phyloP scores from a whole-genome alignment of 2,113 vertebrate species.

The Lepidothrix coronata region DNA sequence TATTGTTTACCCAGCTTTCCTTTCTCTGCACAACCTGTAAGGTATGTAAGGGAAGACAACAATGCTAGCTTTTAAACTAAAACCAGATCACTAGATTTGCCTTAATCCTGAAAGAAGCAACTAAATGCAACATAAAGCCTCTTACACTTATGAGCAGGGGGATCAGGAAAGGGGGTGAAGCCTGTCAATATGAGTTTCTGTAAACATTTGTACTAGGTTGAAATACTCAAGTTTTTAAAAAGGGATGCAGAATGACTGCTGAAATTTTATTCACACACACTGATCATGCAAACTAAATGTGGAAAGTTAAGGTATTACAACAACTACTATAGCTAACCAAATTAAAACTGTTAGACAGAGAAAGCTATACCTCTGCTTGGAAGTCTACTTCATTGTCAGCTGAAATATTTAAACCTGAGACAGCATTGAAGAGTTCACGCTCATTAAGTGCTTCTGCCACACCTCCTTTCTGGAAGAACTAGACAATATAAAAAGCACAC shows the following conservation, averaged over 20 bases:
- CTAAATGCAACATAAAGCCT: background rate
- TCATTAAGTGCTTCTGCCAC: constrained; percentile 84
- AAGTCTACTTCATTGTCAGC: constrained; percentile 90
- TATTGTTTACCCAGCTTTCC: background rate
- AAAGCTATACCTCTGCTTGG: constrained; percentile 81
- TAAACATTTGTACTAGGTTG: background rate
- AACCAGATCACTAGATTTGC: background rate
- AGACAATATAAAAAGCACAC: background rate
- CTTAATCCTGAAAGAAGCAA: background rate
- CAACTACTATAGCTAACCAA: background rate
- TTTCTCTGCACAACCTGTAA: background rate
- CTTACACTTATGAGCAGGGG: background rate
- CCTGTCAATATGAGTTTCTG: background rate
- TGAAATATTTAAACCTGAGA: constrained; percentile 85
- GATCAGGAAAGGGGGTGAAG: background rate
- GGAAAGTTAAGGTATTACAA: background rate
- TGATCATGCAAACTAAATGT: background rate
- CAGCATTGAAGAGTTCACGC: constrained; percentile 90
- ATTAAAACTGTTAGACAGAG: background rate
- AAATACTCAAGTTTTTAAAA: background rate
- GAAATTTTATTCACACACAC: background rate
- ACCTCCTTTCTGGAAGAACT: constrained; percentile 95
- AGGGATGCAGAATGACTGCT: background rate
- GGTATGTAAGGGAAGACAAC: background rate
- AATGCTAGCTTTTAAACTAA: background rate